Evolutionary conservation across 1,140 invertebrate genomes (phyloP), one percentile per base, ranked within the genome.

Genomic region (Drosophila obscura): DNA sequence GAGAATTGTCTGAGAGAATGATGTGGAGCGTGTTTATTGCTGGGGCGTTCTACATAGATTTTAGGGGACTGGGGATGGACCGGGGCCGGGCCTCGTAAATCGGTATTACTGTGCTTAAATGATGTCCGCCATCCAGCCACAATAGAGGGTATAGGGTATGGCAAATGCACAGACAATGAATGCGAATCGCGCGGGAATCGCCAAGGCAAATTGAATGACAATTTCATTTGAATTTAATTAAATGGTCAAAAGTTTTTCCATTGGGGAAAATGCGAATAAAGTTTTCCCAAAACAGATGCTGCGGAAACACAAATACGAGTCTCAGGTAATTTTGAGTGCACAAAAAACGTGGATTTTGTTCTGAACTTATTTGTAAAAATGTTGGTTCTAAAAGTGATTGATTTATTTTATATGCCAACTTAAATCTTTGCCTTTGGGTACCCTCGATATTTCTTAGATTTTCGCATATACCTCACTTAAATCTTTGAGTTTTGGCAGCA

Each of bases 181-280:
- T 63, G 66, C 55, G 46, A 68, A 56, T 57, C 63, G 63, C 59
- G 43, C 26, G 19, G 41, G 55, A 31, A 31, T 31, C 8, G 31
- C 7, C 2, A 31, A 52, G 53, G n/a, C 24, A 75, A 75, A 77
- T 67, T 78, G 72, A 74, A 74, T 58, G 62, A 44, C 60, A 28
- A 53, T 75, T 80, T 80, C 48, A 59, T 73, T 68, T 63, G 63
- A 80, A 77, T 66, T 80, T 84, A 84, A 84, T 84, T 80, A 80
- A 84, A 73, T 77, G 72, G 35, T 69, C 31, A 11, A 63, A 80
- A 79, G 44, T 78, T 63, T 48, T 16, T 19, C 19, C 4, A 15
- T 15, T 11, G 8, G 16, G 8, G 16, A 44, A 16, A 16, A n/a
- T 11, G 19, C 13, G 16, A 41, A 44, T 16, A 74, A 73, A 50